Conservation (phyloP, 2,797 vertebrate genomes). For the Lutjanus argentimaculatus region DNA sequence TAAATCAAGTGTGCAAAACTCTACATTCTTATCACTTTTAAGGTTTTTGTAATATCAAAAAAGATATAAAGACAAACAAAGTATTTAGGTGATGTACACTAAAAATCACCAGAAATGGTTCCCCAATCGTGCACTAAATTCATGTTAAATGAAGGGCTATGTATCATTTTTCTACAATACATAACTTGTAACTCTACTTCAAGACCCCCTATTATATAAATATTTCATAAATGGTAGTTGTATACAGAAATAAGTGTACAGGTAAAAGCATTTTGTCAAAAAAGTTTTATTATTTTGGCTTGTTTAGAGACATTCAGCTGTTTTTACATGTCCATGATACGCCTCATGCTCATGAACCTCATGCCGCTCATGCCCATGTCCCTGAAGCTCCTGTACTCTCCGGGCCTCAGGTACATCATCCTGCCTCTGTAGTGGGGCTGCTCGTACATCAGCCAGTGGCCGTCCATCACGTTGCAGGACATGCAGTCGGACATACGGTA, state of each 20-base stretch:
- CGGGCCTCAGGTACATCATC: slow-evolving; percentile 79
- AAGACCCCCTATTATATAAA: too few species aligned
- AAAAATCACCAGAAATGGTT: not conserved
- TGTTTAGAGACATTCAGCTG: slow-evolving; percentile 7
- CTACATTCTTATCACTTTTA: too few species aligned
- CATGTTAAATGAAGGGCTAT: too few species aligned
- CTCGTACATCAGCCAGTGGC: slow-evolving; percentile 83
- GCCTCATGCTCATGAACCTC: slow-evolving; percentile 78
- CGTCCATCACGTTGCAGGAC: slow-evolving; percentile 81
- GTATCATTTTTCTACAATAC: too few species aligned
- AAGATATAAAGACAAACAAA: not conserved
- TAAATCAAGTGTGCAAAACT: too few species aligned
- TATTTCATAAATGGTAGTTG: not conserved
- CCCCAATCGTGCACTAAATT: not conserved
- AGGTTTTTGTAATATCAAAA: not conserved
- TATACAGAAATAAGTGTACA: not conserved
- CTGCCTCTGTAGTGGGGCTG: slow-evolving; percentile 77
- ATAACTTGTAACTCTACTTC: too few species aligned
- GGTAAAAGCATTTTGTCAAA: slow-evolving; percentile 16
- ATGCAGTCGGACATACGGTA: slow-evolving; percentile 75
- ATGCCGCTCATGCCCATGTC: slow-evolving; percentile 71
- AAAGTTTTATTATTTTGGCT: slow-evolving; percentile 42
- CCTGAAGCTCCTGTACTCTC: slow-evolving; percentile 83
- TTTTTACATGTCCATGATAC: slow-evolving; percentile 75
- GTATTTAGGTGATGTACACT: not conserved